Evolutionary conservation across 2,113 vertebrate genomes (phyloP), one percentile per base, ranked within the genome.

Genomic region (Anthoscopus minutus): DNA sequence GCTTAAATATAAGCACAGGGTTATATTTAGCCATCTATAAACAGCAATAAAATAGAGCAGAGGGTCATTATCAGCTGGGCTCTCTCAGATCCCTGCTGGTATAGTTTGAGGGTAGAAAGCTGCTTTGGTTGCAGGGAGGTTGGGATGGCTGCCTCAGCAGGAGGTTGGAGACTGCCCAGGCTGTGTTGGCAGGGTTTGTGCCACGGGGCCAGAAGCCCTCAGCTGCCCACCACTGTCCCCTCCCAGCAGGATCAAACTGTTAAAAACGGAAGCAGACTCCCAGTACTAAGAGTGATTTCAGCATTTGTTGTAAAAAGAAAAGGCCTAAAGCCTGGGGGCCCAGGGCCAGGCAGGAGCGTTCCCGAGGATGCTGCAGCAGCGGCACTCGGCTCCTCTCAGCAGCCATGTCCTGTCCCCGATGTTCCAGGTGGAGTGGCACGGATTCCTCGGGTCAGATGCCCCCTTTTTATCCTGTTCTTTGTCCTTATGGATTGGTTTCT

Each of bases 1-100:
- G 66, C 45, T 89, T 81, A 80, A 91, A 94, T 94, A 92, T 48
- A 86, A 90, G 33, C 71, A 83, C 35, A 3, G 80, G 35, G 62
- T 88, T 96, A 92, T 88, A 92, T 93, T 95, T 94, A 96, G 90
- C 79, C 6, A 13, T 50, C 66, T 85, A 67, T 85, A 91, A 95
- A 89, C 64, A 73, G 40, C 21, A 71, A 76, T 60, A 69, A 94
- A 80, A 40, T 13, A 33, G 42, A 90, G 50, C 62, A 61, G 58
- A 92, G 71, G 70, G 44, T 93, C 4, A 2, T 89, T 91, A 71
- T 84, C 56, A 79, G 73, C 77, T 71, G 24, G 66, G 33, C 38
- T 94, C 47, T 44, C 14, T 40, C 65, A 0, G 2, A 23, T 54
- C 30, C 72, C 56, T 2, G 1, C 40, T 58, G 69, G 58, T 61